Evolutionary conservation across 35 echinoderm and acorn worm species (phyloP).

Genomic region (Holothuria glaberrima): DNA sequence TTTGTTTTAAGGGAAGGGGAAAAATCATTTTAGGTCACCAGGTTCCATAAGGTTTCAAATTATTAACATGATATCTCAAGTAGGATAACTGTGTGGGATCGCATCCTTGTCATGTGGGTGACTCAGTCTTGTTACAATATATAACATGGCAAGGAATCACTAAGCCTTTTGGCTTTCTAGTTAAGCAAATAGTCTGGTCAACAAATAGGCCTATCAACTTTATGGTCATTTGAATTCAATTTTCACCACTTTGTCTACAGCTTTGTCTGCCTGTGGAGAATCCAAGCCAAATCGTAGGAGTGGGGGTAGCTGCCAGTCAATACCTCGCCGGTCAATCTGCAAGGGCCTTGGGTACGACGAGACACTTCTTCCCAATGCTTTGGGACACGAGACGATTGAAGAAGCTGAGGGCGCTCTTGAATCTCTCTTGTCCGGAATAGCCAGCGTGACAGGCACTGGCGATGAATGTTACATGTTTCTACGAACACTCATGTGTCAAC

Average conservation of each 20-base stretch:
- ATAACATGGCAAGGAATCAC: no score
- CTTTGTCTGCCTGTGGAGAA: not conserved
- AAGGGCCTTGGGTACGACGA: constrained; percentile 13
- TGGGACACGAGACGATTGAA: not conserved
- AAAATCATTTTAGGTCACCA: no score
- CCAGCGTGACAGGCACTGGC: constrained; percentile 46
- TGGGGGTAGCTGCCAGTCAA: not conserved
- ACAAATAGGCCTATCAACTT: no score
- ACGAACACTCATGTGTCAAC: constrained; percentile 31
- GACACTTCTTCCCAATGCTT: constrained; percentile 21
- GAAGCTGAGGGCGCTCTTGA: not conserved
- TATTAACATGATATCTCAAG: no score
- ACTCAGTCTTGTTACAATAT: no score
- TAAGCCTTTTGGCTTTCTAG: no score
- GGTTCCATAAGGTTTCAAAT: no score
- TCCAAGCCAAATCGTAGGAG: constrained; percentile 11
- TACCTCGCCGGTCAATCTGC: constrained; percentile 2
- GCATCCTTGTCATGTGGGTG: no score
- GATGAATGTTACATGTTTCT: constrained; percentile 30
- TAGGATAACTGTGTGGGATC: no score
- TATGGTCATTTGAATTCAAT: no score
- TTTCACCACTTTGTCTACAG: not conserved
- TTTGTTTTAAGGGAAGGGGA: no score
- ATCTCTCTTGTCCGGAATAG: not conserved
- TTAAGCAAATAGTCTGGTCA: no score